phyloP scores from a whole-genome alignment of 1,140 invertebrate species.

The Lordiphosa stackelbergi region DNA sequence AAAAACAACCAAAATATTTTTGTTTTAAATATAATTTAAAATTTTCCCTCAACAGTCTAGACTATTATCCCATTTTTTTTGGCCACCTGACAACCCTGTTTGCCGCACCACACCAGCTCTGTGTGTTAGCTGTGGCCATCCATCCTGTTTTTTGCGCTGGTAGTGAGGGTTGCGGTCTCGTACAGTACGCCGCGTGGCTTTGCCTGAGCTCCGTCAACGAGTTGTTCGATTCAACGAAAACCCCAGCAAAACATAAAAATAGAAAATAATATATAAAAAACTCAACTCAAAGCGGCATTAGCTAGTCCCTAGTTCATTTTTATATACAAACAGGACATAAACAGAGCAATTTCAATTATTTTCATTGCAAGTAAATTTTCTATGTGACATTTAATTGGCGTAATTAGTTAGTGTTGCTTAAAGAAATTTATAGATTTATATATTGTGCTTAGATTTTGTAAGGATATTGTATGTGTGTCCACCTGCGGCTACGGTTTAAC shows the following conservation, averaged over 20 bases:
- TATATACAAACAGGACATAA: slow-evolving; percentile 17
- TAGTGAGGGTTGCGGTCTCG: slow-evolving; percentile 69
- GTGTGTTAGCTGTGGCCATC: slow-evolving; percentile 4
- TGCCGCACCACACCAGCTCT: slow-evolving; percentile 11
- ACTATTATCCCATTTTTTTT: not conserved
- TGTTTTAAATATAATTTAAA: too few species aligned
- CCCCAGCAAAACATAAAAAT: slow-evolving; percentile 10
- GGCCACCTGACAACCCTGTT: slow-evolving; percentile 37
- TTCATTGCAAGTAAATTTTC: slow-evolving; percentile 29
- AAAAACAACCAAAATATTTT: too few species aligned
- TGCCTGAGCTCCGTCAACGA: slow-evolving; percentile 6
- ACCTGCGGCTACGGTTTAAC: slow-evolving; percentile 56
- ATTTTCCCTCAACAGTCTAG: too few species aligned
- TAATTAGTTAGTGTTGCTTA: slow-evolving; percentile 57
- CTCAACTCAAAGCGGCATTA: slow-evolving; percentile 16
- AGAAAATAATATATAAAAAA: slow-evolving; percentile 11
- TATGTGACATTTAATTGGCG: slow-evolving; percentile 31
- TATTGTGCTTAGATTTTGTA: slow-evolving; percentile 4
- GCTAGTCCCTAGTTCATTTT: slow-evolving; percentile 21
- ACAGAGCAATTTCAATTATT: slow-evolving; percentile 34
- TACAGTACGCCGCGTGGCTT: slow-evolving; percentile 57
- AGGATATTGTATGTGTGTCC: slow-evolving; percentile 12
- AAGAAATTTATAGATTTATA: slow-evolving; percentile 38
- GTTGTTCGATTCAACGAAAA: slow-evolving; percentile 9
- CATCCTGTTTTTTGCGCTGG: slow-evolving; percentile 27